Percentiles rank a stretch among this genome's conserved stretches.
These are phyloP conservation scores for Laupala kohalensis DNA, from an alignment of 1,140 invertebrate genomes.

Conservation along the genomic window DNA sequence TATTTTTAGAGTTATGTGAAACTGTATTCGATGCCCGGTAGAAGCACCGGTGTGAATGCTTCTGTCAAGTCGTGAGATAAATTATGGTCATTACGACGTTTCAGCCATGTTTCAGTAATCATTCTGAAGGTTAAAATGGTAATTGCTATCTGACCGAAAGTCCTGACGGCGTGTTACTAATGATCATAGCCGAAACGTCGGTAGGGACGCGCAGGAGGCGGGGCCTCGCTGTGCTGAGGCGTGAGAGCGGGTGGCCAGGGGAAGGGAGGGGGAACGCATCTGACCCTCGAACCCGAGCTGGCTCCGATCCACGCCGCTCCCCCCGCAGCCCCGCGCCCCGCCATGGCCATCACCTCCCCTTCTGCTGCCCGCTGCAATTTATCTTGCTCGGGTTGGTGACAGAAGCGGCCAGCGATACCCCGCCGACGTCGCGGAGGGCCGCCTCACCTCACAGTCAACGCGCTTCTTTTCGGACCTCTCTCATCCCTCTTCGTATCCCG, in stretches of 20 bases:
- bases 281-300: not conserved
- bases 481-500: too few species aligned
- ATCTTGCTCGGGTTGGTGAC: too few species aligned
- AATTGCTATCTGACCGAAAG: not conserved
- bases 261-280: not conserved
- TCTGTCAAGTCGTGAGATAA: not conserved
- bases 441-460: too few species aligned
- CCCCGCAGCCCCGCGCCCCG: too few species aligned
- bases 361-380: too few species aligned
- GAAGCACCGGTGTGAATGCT: not conserved
- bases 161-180: not conserved
- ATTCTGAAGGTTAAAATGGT: not conserved
- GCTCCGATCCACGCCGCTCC: too few species aligned
- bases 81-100: not conserved
- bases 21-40: not conserved
- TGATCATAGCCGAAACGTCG: not conserved
- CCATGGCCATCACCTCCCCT: too few species aligned
- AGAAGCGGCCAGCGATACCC: too few species aligned
- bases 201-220: not conserved
- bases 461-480: too few species aligned
- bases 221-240: not conserved
- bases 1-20: not conserved
- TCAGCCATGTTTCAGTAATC: not conserved
- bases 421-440: too few species aligned
- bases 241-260: not conserved